Evolutionary conservation across 2,797 vertebrate genomes (phyloP).

Genomic region (Danio tinwini): DNA sequence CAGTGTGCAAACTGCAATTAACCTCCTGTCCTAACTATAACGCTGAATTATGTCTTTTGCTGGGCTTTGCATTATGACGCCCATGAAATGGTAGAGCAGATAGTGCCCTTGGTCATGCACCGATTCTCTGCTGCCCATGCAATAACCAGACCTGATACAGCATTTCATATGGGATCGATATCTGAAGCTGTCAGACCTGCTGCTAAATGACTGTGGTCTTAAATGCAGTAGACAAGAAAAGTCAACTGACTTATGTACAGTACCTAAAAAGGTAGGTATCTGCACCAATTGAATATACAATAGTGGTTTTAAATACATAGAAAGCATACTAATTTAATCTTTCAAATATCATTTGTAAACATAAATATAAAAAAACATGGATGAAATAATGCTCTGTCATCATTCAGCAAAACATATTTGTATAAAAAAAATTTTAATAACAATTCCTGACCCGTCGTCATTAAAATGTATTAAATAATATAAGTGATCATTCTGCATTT

Average conservation of each 20-base stretch:
- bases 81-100: slow-evolving; percentile 30
- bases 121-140: slow-evolving; percentile 27
- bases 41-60: slow-evolving; percentile 36
- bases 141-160: slow-evolving; percentile 35
- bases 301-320: too few relatives aligned
- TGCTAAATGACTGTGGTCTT: slow-evolving; percentile 4
- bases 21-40: slow-evolving; percentile 45
- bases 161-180: slow-evolving; percentile 41
- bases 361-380: too few relatives aligned
- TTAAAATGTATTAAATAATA: too few relatives aligned
- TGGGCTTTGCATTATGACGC: slow-evolving; percentile 7
- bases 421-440: too few relatives aligned
- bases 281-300: too few relatives aligned
- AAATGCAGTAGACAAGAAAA: not conserved
- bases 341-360: too few relatives aligned
- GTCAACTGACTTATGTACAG: not conserved
- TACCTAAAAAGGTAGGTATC: not conserved
- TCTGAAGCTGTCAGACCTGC: slow-evolving; percentile 25
- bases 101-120: slow-evolving; percentile 28
- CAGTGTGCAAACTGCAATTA: slow-evolving; percentile 38
- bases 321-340: too few relatives aligned
- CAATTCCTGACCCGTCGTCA: too few relatives aligned
- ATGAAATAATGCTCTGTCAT: too few relatives aligned
- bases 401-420: too few relatives aligned
- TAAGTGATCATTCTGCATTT: too few relatives aligned